A percentile compares a stretch with the other conserved stretches of the same genome.
Evolutionary conservation across 2,113 vertebrate genomes (phyloP).

Genomic region (Nanorana parkeri): DNA sequence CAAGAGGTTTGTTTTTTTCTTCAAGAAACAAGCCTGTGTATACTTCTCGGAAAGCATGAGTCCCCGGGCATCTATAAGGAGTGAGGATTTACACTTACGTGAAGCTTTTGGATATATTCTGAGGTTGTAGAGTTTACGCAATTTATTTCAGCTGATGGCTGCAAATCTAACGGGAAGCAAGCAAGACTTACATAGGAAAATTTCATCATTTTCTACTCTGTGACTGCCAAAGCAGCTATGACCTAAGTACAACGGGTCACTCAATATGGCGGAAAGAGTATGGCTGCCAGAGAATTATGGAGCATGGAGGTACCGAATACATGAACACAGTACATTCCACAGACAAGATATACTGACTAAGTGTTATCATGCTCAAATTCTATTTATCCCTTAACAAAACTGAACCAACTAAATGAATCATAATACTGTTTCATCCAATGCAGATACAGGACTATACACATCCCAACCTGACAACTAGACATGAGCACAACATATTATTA

Average conservation of each 20-base stretch:
- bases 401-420: too few relatives aligned
- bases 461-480: too few relatives aligned
- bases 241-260: not conserved
- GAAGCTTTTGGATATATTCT: constrained; percentile 12
- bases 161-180: too few relatives aligned
- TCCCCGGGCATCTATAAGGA: not conserved
- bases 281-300: not conserved
- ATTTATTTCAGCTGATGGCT: not conserved
- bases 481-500: too few relatives aligned
- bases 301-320: too few relatives aligned
- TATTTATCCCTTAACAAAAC: too few relatives aligned
- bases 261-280: not conserved
- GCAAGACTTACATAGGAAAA: not conserved
- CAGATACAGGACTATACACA: too few relatives aligned
- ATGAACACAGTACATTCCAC: too few relatives aligned
- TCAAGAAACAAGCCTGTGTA: not conserved
- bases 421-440: too few relatives aligned
- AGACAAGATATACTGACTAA: too few relatives aligned
- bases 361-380: too few relatives aligned
- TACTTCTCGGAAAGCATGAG: constrained; percentile 33
- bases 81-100: constrained; percentile 41
- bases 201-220: constrained; percentile 9
- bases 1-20: too few relatives aligned
- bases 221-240: not conserved
- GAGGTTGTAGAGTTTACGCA: constrained; percentile 1